phyloP scores from a whole-genome alignment of 2,888 invertebrate species.

The Shargacucullia verbasci region DNA sequence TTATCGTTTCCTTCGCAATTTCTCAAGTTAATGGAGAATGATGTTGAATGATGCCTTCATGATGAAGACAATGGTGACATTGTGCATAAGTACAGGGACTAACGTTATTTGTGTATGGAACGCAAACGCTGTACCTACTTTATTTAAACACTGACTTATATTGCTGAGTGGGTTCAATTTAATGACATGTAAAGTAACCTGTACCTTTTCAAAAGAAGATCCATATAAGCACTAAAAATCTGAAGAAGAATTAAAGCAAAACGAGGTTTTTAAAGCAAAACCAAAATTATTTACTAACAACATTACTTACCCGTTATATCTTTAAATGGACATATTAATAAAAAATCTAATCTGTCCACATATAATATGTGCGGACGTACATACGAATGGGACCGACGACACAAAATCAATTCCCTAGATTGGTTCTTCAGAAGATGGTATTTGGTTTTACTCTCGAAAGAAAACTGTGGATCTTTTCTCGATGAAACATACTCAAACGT shows the following conservation, averaged over 20 bases:
- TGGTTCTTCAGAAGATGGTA: constrained; percentile 74
- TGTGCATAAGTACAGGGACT: constrained; percentile 35
- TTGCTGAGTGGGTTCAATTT: too few relatives aligned
- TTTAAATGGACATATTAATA: constrained; percentile 41
- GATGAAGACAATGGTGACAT: constrained; percentile 65
- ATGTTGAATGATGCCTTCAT: constrained; percentile 65
- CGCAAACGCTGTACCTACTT: too few relatives aligned
- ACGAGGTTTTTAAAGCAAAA: not conserved
- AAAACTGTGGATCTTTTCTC: constrained; percentile 75
- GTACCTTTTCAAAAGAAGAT: too few relatives aligned
- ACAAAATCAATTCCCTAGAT: constrained; percentile 76
- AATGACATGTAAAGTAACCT: too few relatives aligned
- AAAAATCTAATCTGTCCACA: constrained; percentile 38
- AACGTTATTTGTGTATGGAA: constrained; percentile 23
- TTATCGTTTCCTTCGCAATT: constrained; percentile 74
- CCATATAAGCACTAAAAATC: too few relatives aligned
- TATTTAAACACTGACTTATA: too few relatives aligned
- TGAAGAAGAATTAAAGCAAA: too few relatives aligned
- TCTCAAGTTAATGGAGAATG: constrained; percentile 78
- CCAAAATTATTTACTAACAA: constrained; percentile 10
- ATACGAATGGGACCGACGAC: constrained; percentile 57
- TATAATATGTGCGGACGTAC: constrained; percentile 38
- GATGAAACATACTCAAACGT: constrained; percentile 79
- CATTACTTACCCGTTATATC: constrained; percentile 10
- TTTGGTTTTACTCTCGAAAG: constrained; percentile 78